Base-by-base conservation (phyloP, 1,140 invertebrate species). In the Musca domestica region DNA sequence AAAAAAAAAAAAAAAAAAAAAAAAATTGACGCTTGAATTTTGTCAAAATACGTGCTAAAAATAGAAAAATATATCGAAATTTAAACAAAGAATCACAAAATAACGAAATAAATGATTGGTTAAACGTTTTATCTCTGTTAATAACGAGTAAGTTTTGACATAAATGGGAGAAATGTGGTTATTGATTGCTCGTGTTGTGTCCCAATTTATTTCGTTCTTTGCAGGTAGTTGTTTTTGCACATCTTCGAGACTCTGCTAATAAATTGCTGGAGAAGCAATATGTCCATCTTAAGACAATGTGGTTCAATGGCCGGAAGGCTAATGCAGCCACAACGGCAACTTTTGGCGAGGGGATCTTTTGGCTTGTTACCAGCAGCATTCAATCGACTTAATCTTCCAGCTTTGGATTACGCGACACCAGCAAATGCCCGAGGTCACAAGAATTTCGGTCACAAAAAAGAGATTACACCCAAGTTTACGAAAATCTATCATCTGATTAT, bases 381-480 rank as follows among this genome's bases (percentile, higher is more conserved):
- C 12, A 47, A 20, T 1, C 12, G 41, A 14, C 34, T 56, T 15
- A 51, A 46, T 25, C 12, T 34, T 19, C 12, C 15, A 10, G 14
- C 22, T 34, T 10, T 52, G 17, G 20, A 6, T 15, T 9, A 58
- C 20, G 64, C 12, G 25, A 66, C 41, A 4, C 15, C 46, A 2
- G 17, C 30, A 14, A 46, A 9, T 12, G 22, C 52, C 2, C 72
- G 82, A 14, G 72, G 78, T 7, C 85, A 85, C 70, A 86, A 85
- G 72, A 84, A 86, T 71, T 87, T 88, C 76, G 86, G 86, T 2
- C 87, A 87, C 70, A 82, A 83, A 68, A 73, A 77, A 19, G 73
- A 81, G 48, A 73, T 70, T 48, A 73, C 72, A 2, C 75, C 84
- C 0, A 68, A 20, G 20, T 22, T 84, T 14, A 82, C 83, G 0